phyloP scores from a whole-genome alignment of 2,888 invertebrate genomes.

The Mamestra brassicae region DNA sequence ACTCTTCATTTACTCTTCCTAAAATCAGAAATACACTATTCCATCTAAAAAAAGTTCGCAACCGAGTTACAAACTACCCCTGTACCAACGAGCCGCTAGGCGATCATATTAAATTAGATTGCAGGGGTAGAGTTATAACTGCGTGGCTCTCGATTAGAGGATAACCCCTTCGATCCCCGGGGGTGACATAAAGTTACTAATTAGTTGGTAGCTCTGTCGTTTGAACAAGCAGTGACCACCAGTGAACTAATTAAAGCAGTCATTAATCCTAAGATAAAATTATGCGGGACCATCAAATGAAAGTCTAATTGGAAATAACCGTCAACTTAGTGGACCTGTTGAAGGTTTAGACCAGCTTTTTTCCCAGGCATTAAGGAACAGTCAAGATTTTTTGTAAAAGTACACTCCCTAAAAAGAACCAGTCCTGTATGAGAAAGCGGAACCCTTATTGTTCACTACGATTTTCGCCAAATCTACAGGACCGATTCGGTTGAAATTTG shows the following conservation, averaged over 20 bases:
- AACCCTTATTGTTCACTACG: too few relatives aligned
- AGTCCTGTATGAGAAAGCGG: too few relatives aligned
- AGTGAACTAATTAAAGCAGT: constrained; percentile 40
- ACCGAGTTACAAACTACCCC: neutral
- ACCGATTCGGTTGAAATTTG: too few relatives aligned
- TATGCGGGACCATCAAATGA: neutral
- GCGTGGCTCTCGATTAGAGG: constrained; percentile 21
- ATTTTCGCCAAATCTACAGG: too few relatives aligned
- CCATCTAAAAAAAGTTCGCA: neutral
- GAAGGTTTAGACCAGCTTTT: too few relatives aligned
- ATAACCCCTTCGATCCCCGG: constrained; percentile 44
- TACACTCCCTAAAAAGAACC: too few relatives aligned
- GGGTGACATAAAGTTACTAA: constrained; percentile 45
- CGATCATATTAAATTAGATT: constrained; percentile 33
- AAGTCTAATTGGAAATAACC: neutral
- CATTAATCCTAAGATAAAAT: neutral
- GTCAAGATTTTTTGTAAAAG: too few relatives aligned
- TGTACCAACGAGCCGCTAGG: neutral
- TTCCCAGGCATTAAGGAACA: too few relatives aligned
- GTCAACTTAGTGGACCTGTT: too few relatives aligned
- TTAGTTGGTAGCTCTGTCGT: constrained; percentile 31
- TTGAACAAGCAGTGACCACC: constrained; percentile 34
- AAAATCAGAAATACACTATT: too few relatives aligned
- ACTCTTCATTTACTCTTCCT: too few relatives aligned
- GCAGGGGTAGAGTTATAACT: constrained; percentile 30